These are phyloP conservation scores for Drosophila miranda DNA, from an alignment of 1,140 invertebrate genomes.

Conservation along the genomic window DNA sequence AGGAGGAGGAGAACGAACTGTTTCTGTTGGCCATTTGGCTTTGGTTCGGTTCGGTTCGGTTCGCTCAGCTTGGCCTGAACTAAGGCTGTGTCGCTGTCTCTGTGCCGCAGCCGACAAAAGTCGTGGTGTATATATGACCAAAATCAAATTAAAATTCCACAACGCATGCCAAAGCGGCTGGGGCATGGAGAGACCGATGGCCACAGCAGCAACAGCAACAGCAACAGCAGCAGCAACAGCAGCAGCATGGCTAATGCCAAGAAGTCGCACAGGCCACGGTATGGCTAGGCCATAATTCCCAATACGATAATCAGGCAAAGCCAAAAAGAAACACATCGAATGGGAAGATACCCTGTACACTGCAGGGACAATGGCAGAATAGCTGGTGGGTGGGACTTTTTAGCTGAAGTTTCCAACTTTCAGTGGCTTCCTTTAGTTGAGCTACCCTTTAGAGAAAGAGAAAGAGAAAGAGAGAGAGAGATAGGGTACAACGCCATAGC, in stretches of 20 bases:
- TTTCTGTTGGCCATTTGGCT: slow-evolving; percentile 28
- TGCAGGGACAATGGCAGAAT: too few species aligned
- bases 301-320: slow-evolving; percentile 1
- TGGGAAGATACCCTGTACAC: slow-evolving; percentile 3
- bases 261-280: slow-evolving; percentile 64
- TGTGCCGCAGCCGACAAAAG: slow-evolving; percentile 48
- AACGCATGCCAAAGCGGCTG: slow-evolving; percentile 68
- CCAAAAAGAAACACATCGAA: slow-evolving; percentile 1
- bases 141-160: slow-evolving; percentile 80
- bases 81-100: neutral
- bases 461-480: too few species aligned
- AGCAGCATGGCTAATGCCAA: slow-evolving; percentile 72
- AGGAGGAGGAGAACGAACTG: slow-evolving; percentile 32
- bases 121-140: slow-evolving; percentile 70
- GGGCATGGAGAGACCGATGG: slow-evolving; percentile 5
- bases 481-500: slow-evolving; percentile 1
- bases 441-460: neutral
- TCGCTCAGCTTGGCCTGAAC: slow-evolving; percentile 50
- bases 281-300: slow-evolving; percentile 37
- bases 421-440: neutral
- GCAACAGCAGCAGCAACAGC: slow-evolving; percentile 21
- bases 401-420: too few species aligned
- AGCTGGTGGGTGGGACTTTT: too few species aligned
- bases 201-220: slow-evolving; percentile 10
- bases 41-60: slow-evolving; percentile 48